Evolutionary conservation across 2,797 vertebrate genomes (phyloP).

Genomic region (Garrulus glandarius): DNA sequence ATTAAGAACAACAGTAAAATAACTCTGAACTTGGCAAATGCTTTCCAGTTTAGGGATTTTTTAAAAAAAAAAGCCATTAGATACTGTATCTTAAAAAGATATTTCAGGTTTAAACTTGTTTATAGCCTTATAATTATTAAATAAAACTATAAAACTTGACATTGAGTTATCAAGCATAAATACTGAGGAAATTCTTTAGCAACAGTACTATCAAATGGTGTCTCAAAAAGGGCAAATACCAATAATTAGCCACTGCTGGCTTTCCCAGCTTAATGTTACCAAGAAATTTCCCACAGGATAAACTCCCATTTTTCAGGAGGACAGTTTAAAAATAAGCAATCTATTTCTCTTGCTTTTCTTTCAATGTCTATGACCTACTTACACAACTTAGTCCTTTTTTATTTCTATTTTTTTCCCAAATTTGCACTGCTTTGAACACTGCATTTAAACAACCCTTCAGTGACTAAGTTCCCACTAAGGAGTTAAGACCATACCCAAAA

Average conservation of each 20-base stretch:
- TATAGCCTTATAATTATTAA: neutral
- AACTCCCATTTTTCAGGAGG: conserved; percentile 28
- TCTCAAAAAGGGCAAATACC: neutral
- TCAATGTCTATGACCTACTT: conserved; percentile 34
- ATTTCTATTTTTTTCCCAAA: neutral
- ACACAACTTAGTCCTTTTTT: neutral
- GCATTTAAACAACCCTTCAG: neutral
- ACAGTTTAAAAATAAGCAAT: conserved; percentile 47
- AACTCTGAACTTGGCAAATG: neutral
- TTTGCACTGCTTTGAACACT: neutral
- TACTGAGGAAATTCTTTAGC: neutral
- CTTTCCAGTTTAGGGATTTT: neutral
- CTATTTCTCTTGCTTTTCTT: conserved; percentile 11
- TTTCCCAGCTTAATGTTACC: neutral
- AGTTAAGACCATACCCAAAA: neutral
- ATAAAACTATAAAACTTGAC: neutral
- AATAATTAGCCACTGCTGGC: neutral
- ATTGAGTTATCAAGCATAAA: neutral
- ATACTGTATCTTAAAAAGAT: neutral
- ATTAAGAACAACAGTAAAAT: neutral
- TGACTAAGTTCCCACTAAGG: neutral
- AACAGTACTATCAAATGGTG: neutral
- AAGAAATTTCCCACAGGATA: conserved; percentile 39
- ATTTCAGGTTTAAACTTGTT: neutral
- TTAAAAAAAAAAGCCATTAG: neutral